These are phyloP conservation scores for Cichladusa arquata DNA, from an alignment of 2,113 vertebrate species.

Conservation along the genomic window DNA sequence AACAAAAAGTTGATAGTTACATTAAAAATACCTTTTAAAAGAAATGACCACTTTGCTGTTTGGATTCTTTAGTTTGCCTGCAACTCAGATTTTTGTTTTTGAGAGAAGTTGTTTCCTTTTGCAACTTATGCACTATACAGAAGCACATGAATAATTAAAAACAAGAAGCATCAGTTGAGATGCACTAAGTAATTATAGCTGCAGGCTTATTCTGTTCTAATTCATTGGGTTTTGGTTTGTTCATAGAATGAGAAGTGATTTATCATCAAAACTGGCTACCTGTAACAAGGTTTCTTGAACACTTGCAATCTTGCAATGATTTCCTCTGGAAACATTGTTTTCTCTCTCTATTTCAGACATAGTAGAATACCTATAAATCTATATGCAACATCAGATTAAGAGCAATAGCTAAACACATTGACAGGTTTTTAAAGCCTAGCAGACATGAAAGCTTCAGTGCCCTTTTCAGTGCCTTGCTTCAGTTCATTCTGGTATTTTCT, in stretches of 20 bases:
- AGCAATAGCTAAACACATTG: background rate
- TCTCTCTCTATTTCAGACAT: background rate
- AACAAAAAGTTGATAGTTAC: background rate
- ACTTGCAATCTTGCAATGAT: background rate
- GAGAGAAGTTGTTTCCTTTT: background rate
- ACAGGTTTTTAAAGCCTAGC: background rate
- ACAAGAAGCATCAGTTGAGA: background rate
- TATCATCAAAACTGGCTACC: background rate
- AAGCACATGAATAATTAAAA: background rate
- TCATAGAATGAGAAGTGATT: background rate
- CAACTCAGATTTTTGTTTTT: background rate
- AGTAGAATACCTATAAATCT: background rate
- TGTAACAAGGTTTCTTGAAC: background rate
- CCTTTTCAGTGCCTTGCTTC: background rate
- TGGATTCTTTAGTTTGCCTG: background rate
- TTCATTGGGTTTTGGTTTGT: background rate
- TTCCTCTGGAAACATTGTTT: background rate
- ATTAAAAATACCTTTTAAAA: background rate
- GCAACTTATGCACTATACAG: fast-evolving
- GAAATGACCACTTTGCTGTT: background rate
- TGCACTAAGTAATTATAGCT: background rate
- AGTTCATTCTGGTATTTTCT: background rate
- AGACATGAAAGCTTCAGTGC: background rate
- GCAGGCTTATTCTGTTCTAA: background rate
- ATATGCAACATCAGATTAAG: background rate